phyloP scores from a whole-genome alignment of 1,140 invertebrate species.

The Anastatus disparis region DNA sequence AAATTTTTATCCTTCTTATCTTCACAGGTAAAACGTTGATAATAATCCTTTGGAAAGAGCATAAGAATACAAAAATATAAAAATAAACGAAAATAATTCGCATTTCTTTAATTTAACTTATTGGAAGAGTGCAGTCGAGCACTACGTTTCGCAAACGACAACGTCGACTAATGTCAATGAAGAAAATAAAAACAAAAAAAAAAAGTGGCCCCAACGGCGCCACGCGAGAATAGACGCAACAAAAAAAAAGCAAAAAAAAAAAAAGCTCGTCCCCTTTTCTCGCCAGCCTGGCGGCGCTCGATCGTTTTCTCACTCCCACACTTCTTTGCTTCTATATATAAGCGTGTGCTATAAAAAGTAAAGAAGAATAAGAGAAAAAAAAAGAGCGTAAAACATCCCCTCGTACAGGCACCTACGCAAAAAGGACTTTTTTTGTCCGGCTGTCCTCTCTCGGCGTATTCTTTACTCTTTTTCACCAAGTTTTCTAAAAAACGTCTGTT shows the following conservation, averaged over 20 bases:
- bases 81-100: too few relatives aligned
- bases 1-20: too few relatives aligned
- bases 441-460: constrained; percentile 26
- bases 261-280: constrained; percentile 50
- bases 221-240: constrained; percentile 49
- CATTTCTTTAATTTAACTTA: too few relatives aligned
- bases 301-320: constrained; percentile 19
- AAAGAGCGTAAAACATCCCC: not conserved
- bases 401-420: not conserved
- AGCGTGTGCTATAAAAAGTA: too few relatives aligned
- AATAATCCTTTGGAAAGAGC: too few relatives aligned
- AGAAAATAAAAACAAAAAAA: too few relatives aligned
- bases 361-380: not conserved
- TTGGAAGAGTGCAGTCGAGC: too few relatives aligned
- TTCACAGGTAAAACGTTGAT: too few relatives aligned
- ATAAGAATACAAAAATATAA: too few relatives aligned
- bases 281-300: constrained; percentile 43
- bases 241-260: too few relatives aligned
- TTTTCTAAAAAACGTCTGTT: constrained; percentile 31
- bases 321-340: too few relatives aligned
- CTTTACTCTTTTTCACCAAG: not conserved
- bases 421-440: constrained; percentile 10
- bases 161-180: constrained; percentile 37
- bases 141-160: constrained; percentile 13
- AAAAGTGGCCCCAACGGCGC: constrained; percentile 55